phyloP scores from a whole-genome alignment of 64 coral and sea anemone species.

The Montipora cactus region DNA sequence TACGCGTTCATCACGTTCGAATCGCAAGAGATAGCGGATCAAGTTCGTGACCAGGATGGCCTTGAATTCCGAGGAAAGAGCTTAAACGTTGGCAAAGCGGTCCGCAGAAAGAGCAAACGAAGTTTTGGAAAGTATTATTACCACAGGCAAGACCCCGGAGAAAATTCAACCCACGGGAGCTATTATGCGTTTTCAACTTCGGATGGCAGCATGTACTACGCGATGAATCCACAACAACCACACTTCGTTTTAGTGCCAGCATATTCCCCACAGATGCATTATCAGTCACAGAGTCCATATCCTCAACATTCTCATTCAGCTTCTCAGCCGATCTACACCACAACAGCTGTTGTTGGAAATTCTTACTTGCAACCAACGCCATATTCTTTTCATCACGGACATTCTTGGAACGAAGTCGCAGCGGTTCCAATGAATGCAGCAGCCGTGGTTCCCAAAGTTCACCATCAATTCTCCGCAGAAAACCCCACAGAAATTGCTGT shows the following conservation, averaged over 20 bases:
- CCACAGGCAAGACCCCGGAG: conserved; percentile 66
- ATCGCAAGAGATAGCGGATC: conserved; percentile 89
- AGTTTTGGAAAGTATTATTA: conserved; percentile 80
- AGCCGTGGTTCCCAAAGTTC: conserved; percentile 25
- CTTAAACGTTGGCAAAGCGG: conserved; percentile 84
- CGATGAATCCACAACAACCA: conserved; percentile 80
- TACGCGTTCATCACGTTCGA: conserved; percentile 99
- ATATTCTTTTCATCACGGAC: conserved; percentile 39
- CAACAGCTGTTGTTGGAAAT: conserved; percentile 35
- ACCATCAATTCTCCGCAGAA: conserved; percentile 38
- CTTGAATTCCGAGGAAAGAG: conserved; percentile 95
- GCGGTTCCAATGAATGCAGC: conserved; percentile 44
- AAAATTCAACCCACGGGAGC: conserved; percentile 44
- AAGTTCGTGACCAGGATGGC: conserved; percentile 71
- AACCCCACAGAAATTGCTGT: conserved; percentile 61
- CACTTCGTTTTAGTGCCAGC: conserved; percentile 84
- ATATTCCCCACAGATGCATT: conserved; percentile 87
- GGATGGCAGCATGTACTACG: conserved; percentile 70
- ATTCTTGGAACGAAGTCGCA: conserved; percentile 49
- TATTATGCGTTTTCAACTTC: conserved; percentile 59
- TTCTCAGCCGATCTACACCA: conserved; percentile 51
- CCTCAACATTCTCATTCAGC: conserved; percentile 81
- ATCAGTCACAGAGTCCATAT: conserved; percentile 82
- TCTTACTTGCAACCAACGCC: conserved; percentile 51
- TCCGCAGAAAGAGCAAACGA: conserved; percentile 83